Evolutionary conservation across 2,888 invertebrate genomes (phyloP).

Genomic region (Lasioglossum villosulum): DNA sequence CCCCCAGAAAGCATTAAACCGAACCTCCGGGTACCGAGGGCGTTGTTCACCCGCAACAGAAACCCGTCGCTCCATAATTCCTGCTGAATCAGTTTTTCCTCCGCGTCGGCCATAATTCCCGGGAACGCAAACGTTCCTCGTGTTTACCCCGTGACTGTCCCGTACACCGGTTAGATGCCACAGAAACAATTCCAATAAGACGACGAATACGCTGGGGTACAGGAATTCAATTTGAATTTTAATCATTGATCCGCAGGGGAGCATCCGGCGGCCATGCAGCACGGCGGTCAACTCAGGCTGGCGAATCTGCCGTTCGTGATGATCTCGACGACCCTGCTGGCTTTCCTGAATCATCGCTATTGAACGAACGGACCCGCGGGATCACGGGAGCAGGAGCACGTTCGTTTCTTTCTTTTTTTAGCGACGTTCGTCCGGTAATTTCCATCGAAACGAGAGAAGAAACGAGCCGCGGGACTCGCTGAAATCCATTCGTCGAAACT

Average conservation of each 20-base stretch:
- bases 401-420: neutral
- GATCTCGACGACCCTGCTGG: constrained; percentile 89
- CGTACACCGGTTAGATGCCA: neutral
- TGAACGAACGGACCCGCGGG: constrained; percentile 61
- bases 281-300: constrained; percentile 87
- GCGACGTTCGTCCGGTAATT: neutral
- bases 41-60: constrained; percentile 7
- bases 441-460: neutral
- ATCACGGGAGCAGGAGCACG: constrained; percentile 10
- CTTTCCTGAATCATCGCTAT: constrained; percentile 83
- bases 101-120: neutral
- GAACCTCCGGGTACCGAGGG: neutral
- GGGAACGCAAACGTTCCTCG: neutral
- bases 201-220: constrained; percentile 8
- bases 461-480: neutral
- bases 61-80: neutral
- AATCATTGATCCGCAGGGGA: constrained; percentile 87
- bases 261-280: constrained; percentile 95
- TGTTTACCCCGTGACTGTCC: neutral
- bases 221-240: constrained; percentile 59
- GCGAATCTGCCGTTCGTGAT: constrained; percentile 91
- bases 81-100: neutral
- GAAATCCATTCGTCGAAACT: neutral
- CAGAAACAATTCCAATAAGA: constrained; percentile 56
- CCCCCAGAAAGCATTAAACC: neutral